Evolutionary conservation across 2,888 invertebrate genomes (phyloP), one percentile per base, ranked within the genome.

Genomic region (Neocrepidodera transversa): DNA sequence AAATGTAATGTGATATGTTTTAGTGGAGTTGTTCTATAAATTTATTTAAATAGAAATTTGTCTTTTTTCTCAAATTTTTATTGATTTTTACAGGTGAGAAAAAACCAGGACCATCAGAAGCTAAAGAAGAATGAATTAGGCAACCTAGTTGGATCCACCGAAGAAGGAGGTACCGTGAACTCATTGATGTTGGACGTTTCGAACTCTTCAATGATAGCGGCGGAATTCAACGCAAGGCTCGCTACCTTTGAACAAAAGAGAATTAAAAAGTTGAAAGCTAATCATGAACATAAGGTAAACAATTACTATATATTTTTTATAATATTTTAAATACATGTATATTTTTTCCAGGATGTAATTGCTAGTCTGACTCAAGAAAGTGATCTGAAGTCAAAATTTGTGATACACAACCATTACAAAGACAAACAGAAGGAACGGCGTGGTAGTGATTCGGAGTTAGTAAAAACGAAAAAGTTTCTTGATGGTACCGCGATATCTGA

Each of bases 401-500:
- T 62, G 80, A 80, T 73, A 32, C 70, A 68, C 57, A 70, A 67
- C 40, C 71, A 72, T 49, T 70, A 71, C 58, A 74, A 74, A 60
- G 74, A 75, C 2, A 75, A 74, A 57, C 75, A 82, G 64, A 82
- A 83, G 79, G 79, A 85, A 36, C 76, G 83, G 54, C 75, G 83
- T 60, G 83, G 83, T 2, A 83, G 83, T 61, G 84, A 84, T 64
- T 80, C 83, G 20, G 83, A 84, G 49, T 64, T 79, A 43, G 72
- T 74, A 11, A 68, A 74, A 49, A 64, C 59, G 20, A 78, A 77
- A 66, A 74, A 74, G 58, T 76, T 77, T 61, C 53, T 69, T 5
- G 84, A 83, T 63, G 88, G 88, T 32, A 87, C 87, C 65, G 88
- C 87, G 35, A 81, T 87, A 60, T 79, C 85, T 51, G 83, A 84